These are phyloP conservation scores for Tachuris rubrigastra DNA, from an alignment of 2,113 vertebrate genomes.

Conservation along the genomic window DNA sequence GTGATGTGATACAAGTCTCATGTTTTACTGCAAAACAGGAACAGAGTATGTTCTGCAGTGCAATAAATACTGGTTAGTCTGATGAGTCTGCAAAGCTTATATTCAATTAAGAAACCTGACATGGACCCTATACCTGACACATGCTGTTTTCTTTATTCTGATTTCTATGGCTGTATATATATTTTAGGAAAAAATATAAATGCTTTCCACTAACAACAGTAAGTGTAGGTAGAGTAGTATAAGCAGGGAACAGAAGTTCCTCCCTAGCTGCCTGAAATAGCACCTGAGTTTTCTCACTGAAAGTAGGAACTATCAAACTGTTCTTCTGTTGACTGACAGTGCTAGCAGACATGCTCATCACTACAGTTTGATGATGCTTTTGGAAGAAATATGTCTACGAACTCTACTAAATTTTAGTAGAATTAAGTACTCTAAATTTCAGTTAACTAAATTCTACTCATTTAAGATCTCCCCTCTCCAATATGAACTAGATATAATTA, in stretches of 20 bases:
- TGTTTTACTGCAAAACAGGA: not conserved
- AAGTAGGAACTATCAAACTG: not conserved
- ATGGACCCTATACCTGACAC: rapidly evolving
- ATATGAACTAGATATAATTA: not conserved
- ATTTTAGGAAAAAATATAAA: not conserved
- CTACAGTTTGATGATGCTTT: not conserved
- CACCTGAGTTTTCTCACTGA: not conserved
- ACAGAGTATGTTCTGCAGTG: not conserved
- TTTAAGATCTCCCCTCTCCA: not conserved
- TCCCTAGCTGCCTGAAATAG: not conserved
- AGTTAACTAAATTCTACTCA: not conserved
- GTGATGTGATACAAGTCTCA: not conserved
- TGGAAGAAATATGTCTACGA: not conserved
- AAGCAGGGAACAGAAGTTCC: not conserved
- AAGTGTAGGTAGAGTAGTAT: not conserved
- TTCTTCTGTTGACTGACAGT: not conserved
- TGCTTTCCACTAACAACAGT: not conserved
- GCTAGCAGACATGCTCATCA: not conserved
- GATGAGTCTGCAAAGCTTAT: not conserved
- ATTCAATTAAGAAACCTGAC: not conserved
- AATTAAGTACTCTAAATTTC: not conserved
- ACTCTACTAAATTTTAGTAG: not conserved
- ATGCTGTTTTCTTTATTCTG: not conserved
- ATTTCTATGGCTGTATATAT: not conserved
- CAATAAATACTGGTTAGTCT: not conserved